phyloP scores from a whole-genome alignment of 2,113 vertebrate genomes.

The Cyprinodon tularosa region DNA sequence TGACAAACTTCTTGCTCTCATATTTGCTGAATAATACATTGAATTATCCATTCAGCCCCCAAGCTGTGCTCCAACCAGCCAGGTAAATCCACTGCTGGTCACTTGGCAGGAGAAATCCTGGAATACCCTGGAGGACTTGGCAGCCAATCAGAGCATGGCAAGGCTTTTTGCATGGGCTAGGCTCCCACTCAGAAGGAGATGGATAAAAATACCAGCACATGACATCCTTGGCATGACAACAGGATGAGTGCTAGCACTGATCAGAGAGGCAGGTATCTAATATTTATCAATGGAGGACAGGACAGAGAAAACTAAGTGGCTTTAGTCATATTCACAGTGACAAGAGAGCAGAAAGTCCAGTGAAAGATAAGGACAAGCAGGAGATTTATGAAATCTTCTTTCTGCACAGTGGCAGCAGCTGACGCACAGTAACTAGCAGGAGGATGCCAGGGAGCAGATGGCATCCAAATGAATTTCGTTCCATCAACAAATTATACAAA shows the following conservation, averaged over 20 bases:
- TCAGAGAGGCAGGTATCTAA: constrained; percentile 50
- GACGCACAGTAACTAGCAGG: constrained; percentile 36
- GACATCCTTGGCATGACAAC: constrained; percentile 52
- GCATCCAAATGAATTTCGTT: constrained; percentile 52
- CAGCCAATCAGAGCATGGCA: constrained; percentile 61
- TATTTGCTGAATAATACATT: constrained; percentile 16
- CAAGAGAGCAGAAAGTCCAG: constrained; percentile 20
- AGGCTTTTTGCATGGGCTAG: constrained; percentile 35
- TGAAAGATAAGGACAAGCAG: constrained; percentile 38
- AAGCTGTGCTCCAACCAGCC: constrained; percentile 26
- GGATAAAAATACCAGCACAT: constrained; percentile 66
- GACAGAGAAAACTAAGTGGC: constrained; percentile 25
- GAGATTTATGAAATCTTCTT: constrained; percentile 44
- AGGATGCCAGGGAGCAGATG: constrained; percentile 64
- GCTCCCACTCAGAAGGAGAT: constrained; percentile 36
- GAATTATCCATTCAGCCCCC: constrained; percentile 32
- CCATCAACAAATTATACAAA: constrained; percentile 39
- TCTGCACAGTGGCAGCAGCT: constrained; percentile 55
- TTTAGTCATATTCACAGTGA: constrained; percentile 10
- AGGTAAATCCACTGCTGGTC: constrained; percentile 48
- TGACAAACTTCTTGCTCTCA: neutral
- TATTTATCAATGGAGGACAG: constrained; percentile 60
- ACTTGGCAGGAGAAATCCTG: constrained; percentile 33
- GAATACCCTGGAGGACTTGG: constrained; percentile 49
- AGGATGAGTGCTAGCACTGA: constrained; percentile 16